Evolutionary conservation across 23 tunicate genomes (phyloP), one percentile per base, ranked within the genome.

Genomic region (Aplidium turbinatum): DNA sequence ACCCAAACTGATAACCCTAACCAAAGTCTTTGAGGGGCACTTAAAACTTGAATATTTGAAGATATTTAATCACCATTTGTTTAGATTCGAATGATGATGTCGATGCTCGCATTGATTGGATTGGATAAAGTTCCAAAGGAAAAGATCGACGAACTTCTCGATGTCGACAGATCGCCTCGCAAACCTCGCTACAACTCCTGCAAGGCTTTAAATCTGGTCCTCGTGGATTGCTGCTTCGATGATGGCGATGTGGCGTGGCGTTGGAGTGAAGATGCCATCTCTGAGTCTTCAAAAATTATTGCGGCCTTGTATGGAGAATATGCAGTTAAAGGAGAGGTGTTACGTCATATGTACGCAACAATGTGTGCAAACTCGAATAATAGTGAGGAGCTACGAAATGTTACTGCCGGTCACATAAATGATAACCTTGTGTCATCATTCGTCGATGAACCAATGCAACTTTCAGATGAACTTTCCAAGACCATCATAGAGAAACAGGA

Each of bases 231-330:
- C 58, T 74, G 58, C 20, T 88, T 42, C 51, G 78, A 73, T 33
- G 57, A 77, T 58, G 51, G 38, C 19, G 96, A 75, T 35, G 39
- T 88, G 27, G 24, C 48, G 33, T 88, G 96, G 96, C 72, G 96
- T 13, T 88, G 87, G 87, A 87, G 76, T 58, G 73, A 74, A 7
- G 63, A 57, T 0, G 79, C 83, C 16, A 31, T 88, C 31, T 23
- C 64, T 25, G 21, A 27, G 24, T 38, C 87, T 2, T 75, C 94
- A 2, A 23, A 38, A 23, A 55, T 35, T 3, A 35, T 88, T 24
- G 79, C 83, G 34, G 29, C 39, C 2, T 57, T 34, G 33, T 69
- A 57, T 61, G 25, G 36, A 26, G 60, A 76, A 1, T 31, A 76
- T 4, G 71, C 96, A 0, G 64, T 57, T 18, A 81, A 76, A 67